Conservation (phyloP, 2,797 vertebrate species). For the Artibeus lituratus region DNA sequence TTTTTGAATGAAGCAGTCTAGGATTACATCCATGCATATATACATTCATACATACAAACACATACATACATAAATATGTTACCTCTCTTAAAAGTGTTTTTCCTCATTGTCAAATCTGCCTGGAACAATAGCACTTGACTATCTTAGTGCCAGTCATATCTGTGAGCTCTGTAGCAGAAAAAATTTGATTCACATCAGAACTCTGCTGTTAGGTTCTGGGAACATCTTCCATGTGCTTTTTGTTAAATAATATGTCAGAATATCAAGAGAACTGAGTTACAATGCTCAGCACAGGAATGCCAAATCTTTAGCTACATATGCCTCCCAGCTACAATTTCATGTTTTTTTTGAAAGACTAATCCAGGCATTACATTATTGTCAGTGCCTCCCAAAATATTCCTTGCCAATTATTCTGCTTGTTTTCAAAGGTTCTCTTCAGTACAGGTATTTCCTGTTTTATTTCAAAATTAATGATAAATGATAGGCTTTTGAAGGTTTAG, state of each 20-base stretch:
- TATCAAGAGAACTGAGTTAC: constrained; percentile 66
- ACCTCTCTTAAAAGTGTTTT: neutral
- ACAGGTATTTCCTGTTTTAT: constrained; percentile 81
- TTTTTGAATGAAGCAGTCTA: neutral
- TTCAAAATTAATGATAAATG: constrained; percentile 76
- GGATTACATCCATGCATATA: neutral
- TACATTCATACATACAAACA: neutral
- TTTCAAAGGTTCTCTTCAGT: constrained; percentile 79
- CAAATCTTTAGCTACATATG: constrained; percentile 64
- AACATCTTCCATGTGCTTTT: constrained; percentile 74
- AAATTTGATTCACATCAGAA: constrained; percentile 26
- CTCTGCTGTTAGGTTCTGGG: neutral
- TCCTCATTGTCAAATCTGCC: neutral
- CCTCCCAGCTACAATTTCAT: constrained; percentile 69
- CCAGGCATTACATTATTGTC: constrained; percentile 76
- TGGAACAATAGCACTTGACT: neutral
- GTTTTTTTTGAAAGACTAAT: constrained; percentile 74
- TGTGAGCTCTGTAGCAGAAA: neutral
- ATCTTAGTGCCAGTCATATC: neutral
- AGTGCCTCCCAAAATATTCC: constrained; percentile 76
- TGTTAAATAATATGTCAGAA: constrained; percentile 70
- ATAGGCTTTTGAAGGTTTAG: constrained; percentile 69
- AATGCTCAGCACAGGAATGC: constrained; percentile 56
- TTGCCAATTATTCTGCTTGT: constrained; percentile 80
- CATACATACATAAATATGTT: neutral